Evolutionary conservation across 2,888 invertebrate species (phyloP).

Genomic region (Kryphioiulus occultus): DNA sequence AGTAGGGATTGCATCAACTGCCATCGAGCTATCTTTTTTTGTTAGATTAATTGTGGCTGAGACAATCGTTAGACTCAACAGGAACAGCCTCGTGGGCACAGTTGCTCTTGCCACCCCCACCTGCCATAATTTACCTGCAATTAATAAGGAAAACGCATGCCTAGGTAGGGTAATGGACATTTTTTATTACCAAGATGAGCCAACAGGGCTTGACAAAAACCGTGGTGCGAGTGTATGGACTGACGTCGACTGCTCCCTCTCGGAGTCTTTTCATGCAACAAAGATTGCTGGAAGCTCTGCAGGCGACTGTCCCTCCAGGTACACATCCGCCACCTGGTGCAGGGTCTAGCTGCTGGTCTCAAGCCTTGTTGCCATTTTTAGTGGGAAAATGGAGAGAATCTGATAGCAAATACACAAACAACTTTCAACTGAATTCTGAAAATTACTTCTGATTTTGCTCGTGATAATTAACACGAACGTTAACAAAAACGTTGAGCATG

Average conservation of each 20-base stretch:
- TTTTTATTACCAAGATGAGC: neutral
- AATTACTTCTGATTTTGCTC: too few species aligned
- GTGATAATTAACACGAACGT: too few species aligned
- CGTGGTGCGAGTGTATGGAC: neutral
- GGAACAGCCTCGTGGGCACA: slow-evolving; percentile 14
- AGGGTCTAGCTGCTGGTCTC: neutral
- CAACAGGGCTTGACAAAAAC: neutral
- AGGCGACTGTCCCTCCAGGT: neutral
- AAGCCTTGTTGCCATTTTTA: neutral
- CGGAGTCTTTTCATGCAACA: neutral
- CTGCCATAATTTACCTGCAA: slow-evolving; percentile 35
- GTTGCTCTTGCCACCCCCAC: slow-evolving; percentile 28
- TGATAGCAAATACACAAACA: too few species aligned
- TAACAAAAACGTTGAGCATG: too few species aligned
- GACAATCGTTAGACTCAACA: slow-evolving; percentile 5
- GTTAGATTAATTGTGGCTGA: slow-evolving; percentile 32
- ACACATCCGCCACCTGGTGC: neutral
- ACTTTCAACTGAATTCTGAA: too few species aligned
- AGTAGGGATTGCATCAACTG: slow-evolving; percentile 26
- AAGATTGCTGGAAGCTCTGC: neutral
- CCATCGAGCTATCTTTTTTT: neutral
- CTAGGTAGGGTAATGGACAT: slow-evolving; percentile 17
- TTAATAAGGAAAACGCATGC: slow-evolving; percentile 32
- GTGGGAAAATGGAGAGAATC: neutral
- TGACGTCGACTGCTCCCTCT: neutral